Evolutionary conservation across 2,888 invertebrate species (phyloP), one percentile per base, ranked within the genome.

Genomic region (Sipunculus nudus): DNA sequence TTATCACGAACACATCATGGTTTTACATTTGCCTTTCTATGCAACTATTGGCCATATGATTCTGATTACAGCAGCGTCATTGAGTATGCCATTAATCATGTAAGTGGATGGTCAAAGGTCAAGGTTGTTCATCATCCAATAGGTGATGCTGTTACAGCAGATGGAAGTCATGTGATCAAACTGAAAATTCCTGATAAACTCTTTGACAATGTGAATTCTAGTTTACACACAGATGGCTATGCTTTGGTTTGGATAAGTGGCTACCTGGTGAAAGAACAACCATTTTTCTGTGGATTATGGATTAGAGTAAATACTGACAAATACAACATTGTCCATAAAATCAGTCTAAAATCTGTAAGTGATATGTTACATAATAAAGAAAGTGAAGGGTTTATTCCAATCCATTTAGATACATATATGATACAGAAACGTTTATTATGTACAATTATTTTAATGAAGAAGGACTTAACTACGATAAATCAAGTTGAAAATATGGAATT

Each of bases 31-130:
- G 73, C 72, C 5, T 52, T 78, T 10, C 57, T 78, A 3, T 66
- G 75, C 46, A 79, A 79, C 60, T 68, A 76, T 43, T 78, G 78
- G 76, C 68, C 78, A 4, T 65, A 68, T 21, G 78, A 79, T 52
- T 71, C 67, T 55, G 79, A 79, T 52, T 59, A 77, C 28, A 74
- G 77, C 60, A 77, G 78, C 1, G 64, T 79, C 6, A 63, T 78
- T 0, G 75, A 74, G 53, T 76, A 70, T 65, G 77, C 73, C 0
- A 50, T 78, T 21, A 70, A 68, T 47, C 55, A 65, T 2, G 68
- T 71, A 3, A 31, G 43, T 16, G 41, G 61, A n/a, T 53, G 65
- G 19, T 65, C 68, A 0, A 49, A 31, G 13, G 46, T 45, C 8
- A 43, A 48, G 19, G 31, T 25, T 26, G 26, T 29, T 16, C 28